Conservation (phyloP, 2,113 vertebrate genomes). For the Rhodinocichla rosea region DNA sequence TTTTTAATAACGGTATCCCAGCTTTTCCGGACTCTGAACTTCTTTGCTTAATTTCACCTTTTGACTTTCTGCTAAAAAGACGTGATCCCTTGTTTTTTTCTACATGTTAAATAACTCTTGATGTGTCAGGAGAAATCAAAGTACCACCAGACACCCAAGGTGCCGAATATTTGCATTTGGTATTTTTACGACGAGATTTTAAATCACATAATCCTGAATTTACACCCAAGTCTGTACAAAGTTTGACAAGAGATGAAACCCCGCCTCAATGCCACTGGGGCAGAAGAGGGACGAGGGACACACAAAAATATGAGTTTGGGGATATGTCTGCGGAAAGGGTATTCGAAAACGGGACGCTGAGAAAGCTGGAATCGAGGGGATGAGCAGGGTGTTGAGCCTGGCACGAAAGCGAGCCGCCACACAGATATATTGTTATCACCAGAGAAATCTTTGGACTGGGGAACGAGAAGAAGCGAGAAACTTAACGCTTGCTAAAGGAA, state of each 20-base stretch:
- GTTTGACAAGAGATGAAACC: not conserved
- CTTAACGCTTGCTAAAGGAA: not conserved
- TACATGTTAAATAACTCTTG: not conserved
- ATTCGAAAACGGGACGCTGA: not conserved
- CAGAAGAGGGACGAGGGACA: not conserved
- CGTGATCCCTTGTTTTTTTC: not conserved
- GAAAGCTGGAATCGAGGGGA: not conserved
- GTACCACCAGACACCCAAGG: not conserved
- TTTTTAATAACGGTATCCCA: not conserved
- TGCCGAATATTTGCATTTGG: not conserved
- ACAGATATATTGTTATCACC: not conserved
- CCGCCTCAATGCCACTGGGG: not conserved
- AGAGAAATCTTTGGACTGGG: constrained; percentile 3
- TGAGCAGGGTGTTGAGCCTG: not conserved
- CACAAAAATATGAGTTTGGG: not conserved
- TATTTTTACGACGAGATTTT: not conserved
- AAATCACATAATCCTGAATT: not conserved
- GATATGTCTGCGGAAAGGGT: not conserved
- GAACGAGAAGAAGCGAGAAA: not conserved
- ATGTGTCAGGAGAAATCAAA: not conserved
- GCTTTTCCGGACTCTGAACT: not conserved
- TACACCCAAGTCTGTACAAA: not conserved
- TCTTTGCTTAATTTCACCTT: not conserved
- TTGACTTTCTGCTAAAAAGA: not conserved
- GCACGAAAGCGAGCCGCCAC: not conserved